Evolutionary conservation across 1,140 invertebrate genomes (phyloP).

Genomic region (Popillia japonica): DNA sequence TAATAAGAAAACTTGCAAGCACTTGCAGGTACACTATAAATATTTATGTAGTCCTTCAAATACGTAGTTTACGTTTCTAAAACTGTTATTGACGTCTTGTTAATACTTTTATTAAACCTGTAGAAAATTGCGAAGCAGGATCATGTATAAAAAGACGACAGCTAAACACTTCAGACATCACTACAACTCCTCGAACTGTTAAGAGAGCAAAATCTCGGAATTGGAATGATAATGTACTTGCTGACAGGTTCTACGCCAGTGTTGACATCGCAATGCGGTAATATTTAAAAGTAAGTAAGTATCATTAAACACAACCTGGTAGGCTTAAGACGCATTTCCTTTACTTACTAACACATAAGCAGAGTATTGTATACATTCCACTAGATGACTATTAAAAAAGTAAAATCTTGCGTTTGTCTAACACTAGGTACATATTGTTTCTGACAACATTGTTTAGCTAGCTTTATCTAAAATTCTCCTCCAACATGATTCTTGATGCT

Average conservation of each 20-base stretch:
- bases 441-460: too few species aligned
- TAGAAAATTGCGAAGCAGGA: neutral
- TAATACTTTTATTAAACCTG: conserved; percentile 17
- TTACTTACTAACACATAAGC: too few species aligned
- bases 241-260: neutral
- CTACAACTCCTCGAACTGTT: neutral
- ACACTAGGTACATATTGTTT: too few species aligned
- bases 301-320: neutral
- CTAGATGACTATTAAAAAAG: too few species aligned
- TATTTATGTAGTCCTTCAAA: neutral
- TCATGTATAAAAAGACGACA: neutral
- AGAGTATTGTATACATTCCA: too few species aligned
- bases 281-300: too few species aligned
- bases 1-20: neutral
- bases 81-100: conserved; percentile 27
- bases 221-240: neutral
- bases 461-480: too few species aligned
- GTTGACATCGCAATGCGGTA: neutral
- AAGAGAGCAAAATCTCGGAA: neutral
- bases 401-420: too few species aligned
- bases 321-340: too few species aligned
- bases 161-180: neutral
- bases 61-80: neutral
- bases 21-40: neutral
- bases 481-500: too few species aligned